phyloP scores from a whole-genome alignment of 2,797 vertebrate species.

The Helarctos malayanus region DNA sequence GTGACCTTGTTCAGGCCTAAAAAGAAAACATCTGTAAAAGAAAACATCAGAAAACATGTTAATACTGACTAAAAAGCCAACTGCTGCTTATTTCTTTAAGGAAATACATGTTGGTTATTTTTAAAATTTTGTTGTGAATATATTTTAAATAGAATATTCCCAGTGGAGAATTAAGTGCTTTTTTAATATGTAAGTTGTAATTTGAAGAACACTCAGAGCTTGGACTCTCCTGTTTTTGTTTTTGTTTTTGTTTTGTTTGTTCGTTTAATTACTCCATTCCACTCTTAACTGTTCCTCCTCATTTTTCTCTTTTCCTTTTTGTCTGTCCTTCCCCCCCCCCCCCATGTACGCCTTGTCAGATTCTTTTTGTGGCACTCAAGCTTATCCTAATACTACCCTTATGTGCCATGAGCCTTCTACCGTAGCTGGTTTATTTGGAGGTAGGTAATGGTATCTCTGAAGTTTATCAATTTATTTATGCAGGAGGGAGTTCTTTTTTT shows the following conservation, averaged over 20 bases:
- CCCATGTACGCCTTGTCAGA: slow-evolving; percentile 89
- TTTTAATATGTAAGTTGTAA: slow-evolving; percentile 27
- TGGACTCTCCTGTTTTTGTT: not conserved
- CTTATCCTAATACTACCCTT: slow-evolving; percentile 94
- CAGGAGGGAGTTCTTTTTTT: not conserved
- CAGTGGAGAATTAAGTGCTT: not conserved
- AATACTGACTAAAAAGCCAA: slow-evolving; percentile 6
- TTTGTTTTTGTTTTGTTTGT: slow-evolving; percentile 8
- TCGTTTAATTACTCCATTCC: slow-evolving; percentile 32
- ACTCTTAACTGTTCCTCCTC: not conserved
- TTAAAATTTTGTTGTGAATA: not conserved
- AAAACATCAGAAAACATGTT: not conserved
- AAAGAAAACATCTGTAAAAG: not conserved
- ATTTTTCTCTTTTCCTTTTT: not conserved
- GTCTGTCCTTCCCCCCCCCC: not conserved
- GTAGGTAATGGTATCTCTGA: slow-evolving; percentile 88
- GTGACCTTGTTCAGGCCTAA: not conserved
- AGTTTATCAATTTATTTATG: slow-evolving; percentile 15
- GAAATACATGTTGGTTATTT: not conserved
- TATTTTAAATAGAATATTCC: not conserved
- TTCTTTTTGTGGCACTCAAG: slow-evolving; percentile 95
- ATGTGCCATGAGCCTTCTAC: slow-evolving; percentile 93
- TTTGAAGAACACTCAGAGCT: slow-evolving; percentile 35
- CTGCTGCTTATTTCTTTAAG: slow-evolving; percentile 23
- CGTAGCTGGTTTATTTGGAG: slow-evolving; percentile 95